A percentile compares a stretch with the other conserved stretches of the same genome.
phyloP scores from a whole-genome alignment of 2,888 invertebrate genomes.

The Drosophila kambysellisi region DNA sequence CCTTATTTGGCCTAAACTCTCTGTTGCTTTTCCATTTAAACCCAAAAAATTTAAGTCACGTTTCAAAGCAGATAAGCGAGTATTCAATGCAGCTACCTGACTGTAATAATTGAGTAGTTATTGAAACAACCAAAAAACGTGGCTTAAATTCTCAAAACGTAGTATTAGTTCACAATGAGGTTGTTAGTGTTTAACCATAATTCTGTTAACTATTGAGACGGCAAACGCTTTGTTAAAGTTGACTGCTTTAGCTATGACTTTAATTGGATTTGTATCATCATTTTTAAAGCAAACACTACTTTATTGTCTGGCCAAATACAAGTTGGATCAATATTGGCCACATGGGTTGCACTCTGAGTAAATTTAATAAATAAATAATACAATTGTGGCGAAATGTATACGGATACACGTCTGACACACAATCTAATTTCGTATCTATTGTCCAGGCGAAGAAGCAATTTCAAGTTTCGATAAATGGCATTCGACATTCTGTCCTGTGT shows the following conservation, averaged over 20 bases:
- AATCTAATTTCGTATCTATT: slow-evolving; percentile 67
- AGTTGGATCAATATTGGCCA: background rate
- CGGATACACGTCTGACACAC: slow-evolving; percentile 15
- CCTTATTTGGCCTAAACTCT: background rate
- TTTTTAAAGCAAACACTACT: background rate
- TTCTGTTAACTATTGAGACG: background rate
- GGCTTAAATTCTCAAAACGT: background rate
- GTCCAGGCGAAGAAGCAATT: slow-evolving; percentile 45
- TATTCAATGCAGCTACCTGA: background rate
- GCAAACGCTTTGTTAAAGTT: background rate
- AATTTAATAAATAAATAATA: slow-evolving; percentile 40
- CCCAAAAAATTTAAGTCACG: background rate
- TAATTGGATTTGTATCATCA: background rate
- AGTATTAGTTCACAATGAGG: background rate
- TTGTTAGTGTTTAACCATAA: background rate
- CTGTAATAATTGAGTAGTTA: background rate
- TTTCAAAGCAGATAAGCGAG: background rate
- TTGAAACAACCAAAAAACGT: background rate
- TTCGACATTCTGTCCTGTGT: slow-evolving; percentile 14
- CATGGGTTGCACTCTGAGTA: slow-evolving; percentile 13
- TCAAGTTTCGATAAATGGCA: slow-evolving; percentile 52
- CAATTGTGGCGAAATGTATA: slow-evolving; percentile 33
- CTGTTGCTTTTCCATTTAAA: background rate
- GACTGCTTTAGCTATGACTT: background rate
- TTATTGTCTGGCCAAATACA: background rate